These are phyloP conservation scores for Bradypus variegatus DNA, from an alignment of 2,797 vertebrate species.

Conservation along the genomic window DNA sequence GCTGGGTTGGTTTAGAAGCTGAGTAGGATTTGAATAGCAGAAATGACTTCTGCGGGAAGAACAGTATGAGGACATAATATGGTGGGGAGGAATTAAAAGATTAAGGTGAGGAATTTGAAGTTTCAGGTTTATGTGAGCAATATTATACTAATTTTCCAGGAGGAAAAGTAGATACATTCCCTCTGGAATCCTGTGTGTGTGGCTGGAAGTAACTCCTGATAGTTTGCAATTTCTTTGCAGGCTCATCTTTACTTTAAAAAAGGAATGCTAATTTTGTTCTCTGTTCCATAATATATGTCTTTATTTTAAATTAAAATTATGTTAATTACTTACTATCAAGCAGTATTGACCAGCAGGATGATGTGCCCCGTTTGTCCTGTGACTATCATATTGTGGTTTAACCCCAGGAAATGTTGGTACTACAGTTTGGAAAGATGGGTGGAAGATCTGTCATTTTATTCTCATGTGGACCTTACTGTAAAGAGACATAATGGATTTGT, in stretches of 20 bases:
- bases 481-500: background rate
- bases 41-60: background rate
- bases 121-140: background rate
- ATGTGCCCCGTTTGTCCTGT: background rate
- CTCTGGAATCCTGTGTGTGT: background rate
- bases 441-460: background rate
- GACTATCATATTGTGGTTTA: background rate
- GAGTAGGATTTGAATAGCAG: slow-evolving; percentile 12
- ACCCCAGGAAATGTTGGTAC: background rate
- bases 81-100: background rate
- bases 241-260: slow-evolving; percentile 8
- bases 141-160: background rate
- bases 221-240: background rate
- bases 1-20: background rate
- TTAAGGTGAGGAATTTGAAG: slow-evolving; percentile 2
- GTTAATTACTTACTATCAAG: background rate
- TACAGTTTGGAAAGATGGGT: background rate
- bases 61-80: background rate
- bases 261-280: slow-evolving; percentile 23
- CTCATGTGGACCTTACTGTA: background rate
- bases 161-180: background rate
- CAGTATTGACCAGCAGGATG: background rate
- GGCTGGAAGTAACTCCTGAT: background rate
- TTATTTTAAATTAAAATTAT: background rate
- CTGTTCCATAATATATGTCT: background rate